Evolutionary conservation across 2,888 invertebrate genomes (phyloP).

Genomic region (Marronus borbonicus): DNA sequence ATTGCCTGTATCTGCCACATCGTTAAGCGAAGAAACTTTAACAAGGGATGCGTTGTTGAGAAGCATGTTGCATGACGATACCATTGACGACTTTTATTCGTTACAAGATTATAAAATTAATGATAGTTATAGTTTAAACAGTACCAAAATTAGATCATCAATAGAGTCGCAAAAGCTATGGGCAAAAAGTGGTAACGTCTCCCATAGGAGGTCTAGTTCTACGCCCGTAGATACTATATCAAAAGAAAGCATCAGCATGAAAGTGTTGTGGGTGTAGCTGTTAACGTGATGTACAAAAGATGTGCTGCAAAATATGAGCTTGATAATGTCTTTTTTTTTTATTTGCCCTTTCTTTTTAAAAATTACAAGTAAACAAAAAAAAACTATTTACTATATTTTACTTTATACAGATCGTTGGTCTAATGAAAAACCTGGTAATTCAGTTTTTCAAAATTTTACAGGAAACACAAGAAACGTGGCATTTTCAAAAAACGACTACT

Average conservation of each 20-base stretch:
- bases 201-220: constrained; percentile 67
- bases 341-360: no score
- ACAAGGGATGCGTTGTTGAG: constrained; percentile 62
- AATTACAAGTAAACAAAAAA: no score
- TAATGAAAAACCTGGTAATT: no score
- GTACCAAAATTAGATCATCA: constrained; percentile 48
- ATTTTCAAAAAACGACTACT: no score
- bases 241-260: constrained; percentile 53
- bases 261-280: constrained; percentile 56
- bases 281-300: not conserved
- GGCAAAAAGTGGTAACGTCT: constrained; percentile 61
- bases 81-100: constrained; percentile 33
- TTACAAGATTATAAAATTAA: constrained; percentile 47
- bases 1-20: constrained; percentile 72
- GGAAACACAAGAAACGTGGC: no score
- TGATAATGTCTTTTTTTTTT: no score
- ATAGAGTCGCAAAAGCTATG: constrained; percentile 64
- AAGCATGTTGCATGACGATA: constrained; percentile 63
- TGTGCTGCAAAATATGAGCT: no score
- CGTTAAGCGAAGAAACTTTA: constrained; percentile 57
- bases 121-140: constrained; percentile 40
- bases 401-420: no score
- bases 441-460: no score
- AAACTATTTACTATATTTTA: no score
- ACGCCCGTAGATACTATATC: constrained; percentile 61